Conservation (phyloP, 2,888 invertebrate species). For the Eubasilissa splendida region DNA sequence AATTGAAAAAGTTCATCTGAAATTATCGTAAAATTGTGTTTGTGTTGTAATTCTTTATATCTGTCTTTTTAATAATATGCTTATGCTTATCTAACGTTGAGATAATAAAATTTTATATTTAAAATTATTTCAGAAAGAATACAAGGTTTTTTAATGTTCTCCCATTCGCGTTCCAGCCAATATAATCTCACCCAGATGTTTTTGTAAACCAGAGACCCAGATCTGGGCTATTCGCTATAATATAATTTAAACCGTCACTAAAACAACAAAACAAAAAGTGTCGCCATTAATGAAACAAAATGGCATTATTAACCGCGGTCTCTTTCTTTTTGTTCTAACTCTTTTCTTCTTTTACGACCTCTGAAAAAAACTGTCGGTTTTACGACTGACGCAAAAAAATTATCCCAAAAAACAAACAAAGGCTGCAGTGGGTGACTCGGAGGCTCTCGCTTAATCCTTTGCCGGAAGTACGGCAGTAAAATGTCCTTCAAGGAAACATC, state of each 20-base stretch:
- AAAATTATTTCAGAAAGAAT: too few species aligned
- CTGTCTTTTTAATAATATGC: too few species aligned
- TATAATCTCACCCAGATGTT: slow-evolving; percentile 21
- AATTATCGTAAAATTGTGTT: too few species aligned
- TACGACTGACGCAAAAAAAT: slow-evolving; percentile 12
- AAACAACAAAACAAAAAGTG: slow-evolving; percentile 24
- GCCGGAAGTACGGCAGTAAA: background rate
- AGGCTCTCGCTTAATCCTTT: slow-evolving; percentile 1
- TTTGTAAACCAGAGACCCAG: background rate
- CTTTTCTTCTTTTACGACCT: background rate
- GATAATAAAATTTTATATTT: too few species aligned
- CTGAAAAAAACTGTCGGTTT: slow-evolving; percentile 1
- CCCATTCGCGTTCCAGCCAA: slow-evolving; percentile 18
- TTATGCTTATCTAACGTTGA: too few species aligned
- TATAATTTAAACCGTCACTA: slow-evolving; percentile 16
- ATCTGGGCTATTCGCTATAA: background rate
- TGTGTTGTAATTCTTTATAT: too few species aligned
- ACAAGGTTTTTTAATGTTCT: background rate
- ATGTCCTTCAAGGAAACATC: slow-evolving; percentile 2
- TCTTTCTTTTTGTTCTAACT: background rate
- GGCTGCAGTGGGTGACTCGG: background rate
- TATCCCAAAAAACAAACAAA: background rate
- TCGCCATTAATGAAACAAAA: slow-evolving; percentile 19
- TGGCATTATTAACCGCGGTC: background rate
- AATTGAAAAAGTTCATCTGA: too few species aligned